Evolutionary conservation across 2,888 invertebrate genomes (phyloP).

Genomic region (Dusona sp.): DNA sequence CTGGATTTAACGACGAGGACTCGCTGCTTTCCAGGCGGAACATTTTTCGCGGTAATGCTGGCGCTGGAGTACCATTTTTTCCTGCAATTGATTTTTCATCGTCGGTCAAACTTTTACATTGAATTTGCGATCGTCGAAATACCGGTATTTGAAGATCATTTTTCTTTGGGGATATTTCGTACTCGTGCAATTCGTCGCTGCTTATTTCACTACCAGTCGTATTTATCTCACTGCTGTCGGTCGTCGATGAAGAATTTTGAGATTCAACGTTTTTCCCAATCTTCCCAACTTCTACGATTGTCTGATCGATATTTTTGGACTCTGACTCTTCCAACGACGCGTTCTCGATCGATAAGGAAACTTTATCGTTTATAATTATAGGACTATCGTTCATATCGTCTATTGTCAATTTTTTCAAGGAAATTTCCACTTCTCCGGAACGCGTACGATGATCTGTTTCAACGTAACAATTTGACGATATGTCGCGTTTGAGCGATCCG

Average conservation of each 20-base stretch:
- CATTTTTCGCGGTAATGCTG: slow-evolving; percentile 38
- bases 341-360: slow-evolving; percentile 65
- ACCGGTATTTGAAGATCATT: slow-evolving; percentile 10
- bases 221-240: slow-evolving; percentile 77
- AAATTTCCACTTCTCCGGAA: slow-evolving; percentile 19
- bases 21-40: slow-evolving; percentile 4
- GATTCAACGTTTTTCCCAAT: slow-evolving; percentile 12
- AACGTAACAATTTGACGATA: background rate
- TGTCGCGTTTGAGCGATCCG: background rate
- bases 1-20: background rate
- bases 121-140: background rate
- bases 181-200: slow-evolving; percentile 81
- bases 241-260: slow-evolving; percentile 65
- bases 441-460: slow-evolving; percentile 6
- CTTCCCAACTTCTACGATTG: slow-evolving; percentile 12
- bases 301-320: slow-evolving; percentile 42
- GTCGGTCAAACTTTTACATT: slow-evolving; percentile 1
- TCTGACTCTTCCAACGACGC: slow-evolving; percentile 23
- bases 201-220: slow-evolving; percentile 79
- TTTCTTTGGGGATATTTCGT: slow-evolving; percentile 75
- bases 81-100: slow-evolving; percentile 1
- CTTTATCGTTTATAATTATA: slow-evolving; percentile 63
- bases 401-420: background rate
- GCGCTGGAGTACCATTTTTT: background rate
- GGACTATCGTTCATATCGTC: slow-evolving; percentile 39